phyloP scores from a whole-genome alignment of 2,113 vertebrate genomes.

The Corvus moneduloides region DNA sequence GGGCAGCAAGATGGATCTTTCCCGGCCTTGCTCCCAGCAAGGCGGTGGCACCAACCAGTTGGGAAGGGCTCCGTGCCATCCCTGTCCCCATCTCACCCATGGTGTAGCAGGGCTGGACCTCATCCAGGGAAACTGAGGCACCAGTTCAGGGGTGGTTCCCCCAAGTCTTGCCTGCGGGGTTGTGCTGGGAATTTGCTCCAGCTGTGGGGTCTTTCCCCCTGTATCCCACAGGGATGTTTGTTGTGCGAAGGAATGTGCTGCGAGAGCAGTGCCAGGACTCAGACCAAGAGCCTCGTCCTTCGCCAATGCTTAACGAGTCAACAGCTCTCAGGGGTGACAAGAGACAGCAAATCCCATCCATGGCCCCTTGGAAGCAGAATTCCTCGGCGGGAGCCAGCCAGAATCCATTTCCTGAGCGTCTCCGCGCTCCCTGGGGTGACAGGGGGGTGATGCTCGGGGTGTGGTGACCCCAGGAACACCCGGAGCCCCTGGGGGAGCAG shows the following conservation, averaged over 20 bases:
- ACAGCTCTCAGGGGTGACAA: not conserved
- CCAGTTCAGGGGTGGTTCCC: fast-evolving
- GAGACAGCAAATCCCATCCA: conserved; percentile 7
- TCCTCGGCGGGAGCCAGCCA: not conserved
- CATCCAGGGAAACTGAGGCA: conserved; percentile 11
- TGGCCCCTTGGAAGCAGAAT: not conserved
- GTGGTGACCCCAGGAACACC: not conserved
- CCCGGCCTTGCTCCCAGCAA: not conserved
- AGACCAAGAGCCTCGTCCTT: not conserved
- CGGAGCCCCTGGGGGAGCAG: fast-evolving
- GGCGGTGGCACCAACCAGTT: not conserved
- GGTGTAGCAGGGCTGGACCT: fast-evolving
- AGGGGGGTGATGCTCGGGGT: not conserved
- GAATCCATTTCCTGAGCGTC: not conserved
- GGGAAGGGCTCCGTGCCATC: not conserved
- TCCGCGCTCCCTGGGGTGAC: fast-evolving
- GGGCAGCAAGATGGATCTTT: conserved; percentile 5
- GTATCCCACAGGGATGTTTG: not conserved
- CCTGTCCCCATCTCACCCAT: not conserved
- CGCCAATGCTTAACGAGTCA: not conserved
- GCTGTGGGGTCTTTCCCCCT: fast-evolving
- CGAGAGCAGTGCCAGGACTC: not conserved
- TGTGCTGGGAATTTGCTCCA: not conserved
- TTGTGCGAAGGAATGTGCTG: fast-evolving
- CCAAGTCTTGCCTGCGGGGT: fast-evolving